Evolutionary conservation across 1,140 invertebrate species (phyloP).

Genomic region (Apis cerana): DNA sequence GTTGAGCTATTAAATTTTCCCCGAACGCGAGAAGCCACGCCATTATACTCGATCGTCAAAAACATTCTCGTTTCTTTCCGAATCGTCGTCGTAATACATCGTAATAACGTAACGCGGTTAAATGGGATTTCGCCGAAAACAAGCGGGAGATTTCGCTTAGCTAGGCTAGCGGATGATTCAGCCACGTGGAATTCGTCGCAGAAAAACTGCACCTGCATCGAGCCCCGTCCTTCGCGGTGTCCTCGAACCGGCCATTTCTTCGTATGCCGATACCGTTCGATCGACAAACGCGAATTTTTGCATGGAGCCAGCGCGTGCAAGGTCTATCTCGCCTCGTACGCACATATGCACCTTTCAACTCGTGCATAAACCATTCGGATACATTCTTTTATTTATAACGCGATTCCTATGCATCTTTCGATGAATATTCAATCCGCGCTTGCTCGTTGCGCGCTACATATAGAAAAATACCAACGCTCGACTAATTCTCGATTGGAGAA

Average conservation of each 20-base stretch:
- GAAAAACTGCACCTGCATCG: slow-evolving; percentile 52
- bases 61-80: no score
- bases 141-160: background rate
- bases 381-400: slow-evolving; percentile 15
- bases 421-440: slow-evolving; percentile 15
- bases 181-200: slow-evolving; percentile 57
- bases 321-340: background rate
- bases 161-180: slow-evolving; percentile 54
- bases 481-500: background rate
- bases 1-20: no score
- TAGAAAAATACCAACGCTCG: background rate
- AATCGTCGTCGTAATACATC: background rate
- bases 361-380: background rate
- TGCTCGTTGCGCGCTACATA: background rate
- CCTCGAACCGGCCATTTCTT: slow-evolving; percentile 55
- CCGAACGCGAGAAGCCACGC: no score
- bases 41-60: no score
- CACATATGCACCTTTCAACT: slow-evolving; percentile 9
- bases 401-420: background rate
- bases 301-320: slow-evolving; percentile 7
- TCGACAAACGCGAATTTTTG: slow-evolving; percentile 31
- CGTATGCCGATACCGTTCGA: slow-evolving; percentile 49
- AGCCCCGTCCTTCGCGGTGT: slow-evolving; percentile 33
- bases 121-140: background rate
- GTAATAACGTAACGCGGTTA: background rate